Percentiles rank a stretch among this genome's conserved stretches.
phyloP scores from a whole-genome alignment of 2,888 invertebrate species.

The Xestia rhomboidea region DNA sequence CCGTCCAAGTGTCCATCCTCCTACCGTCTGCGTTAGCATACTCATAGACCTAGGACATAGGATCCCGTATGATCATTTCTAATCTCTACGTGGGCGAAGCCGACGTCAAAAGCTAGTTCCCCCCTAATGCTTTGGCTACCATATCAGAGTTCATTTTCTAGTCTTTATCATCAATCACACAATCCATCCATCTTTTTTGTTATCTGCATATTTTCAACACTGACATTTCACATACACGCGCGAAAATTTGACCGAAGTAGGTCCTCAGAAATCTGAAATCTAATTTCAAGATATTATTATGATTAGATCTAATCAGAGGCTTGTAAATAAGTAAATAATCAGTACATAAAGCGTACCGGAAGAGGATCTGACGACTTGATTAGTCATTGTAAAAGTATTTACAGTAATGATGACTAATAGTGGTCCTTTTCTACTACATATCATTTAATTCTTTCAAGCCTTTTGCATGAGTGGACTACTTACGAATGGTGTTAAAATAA shows the following conservation, averaged over 20 bases:
- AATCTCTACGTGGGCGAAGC: background rate
- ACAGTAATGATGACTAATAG: conserved; percentile 15
- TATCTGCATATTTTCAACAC: background rate
- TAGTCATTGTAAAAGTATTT: conserved; percentile 39
- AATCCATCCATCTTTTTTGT: background rate
- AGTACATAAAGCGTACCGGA: conserved; percentile 30
- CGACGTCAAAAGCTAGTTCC: background rate
- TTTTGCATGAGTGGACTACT: background rate
- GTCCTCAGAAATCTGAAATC: background rate
- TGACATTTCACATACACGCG: background rate
- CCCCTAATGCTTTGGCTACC: background rate
- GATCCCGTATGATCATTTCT: background rate
- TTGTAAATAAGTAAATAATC: conserved; percentile 23
- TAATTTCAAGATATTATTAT: background rate
- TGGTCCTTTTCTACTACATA: conserved; percentile 7
- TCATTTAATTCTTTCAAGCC: conserved; percentile 9
- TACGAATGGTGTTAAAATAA: background rate
- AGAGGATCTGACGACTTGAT: conserved; percentile 9
- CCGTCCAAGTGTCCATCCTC: background rate
- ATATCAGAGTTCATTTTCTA: background rate
- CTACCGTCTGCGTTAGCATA: background rate
- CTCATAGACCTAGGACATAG: background rate
- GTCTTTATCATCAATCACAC: background rate
- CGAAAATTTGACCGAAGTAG: conserved; percentile 9
- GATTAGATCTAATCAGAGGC: conserved; percentile 10